Evolutionary conservation across 1,140 invertebrate genomes (phyloP).

Genomic region (Tetramorium parvispinum): DNA sequence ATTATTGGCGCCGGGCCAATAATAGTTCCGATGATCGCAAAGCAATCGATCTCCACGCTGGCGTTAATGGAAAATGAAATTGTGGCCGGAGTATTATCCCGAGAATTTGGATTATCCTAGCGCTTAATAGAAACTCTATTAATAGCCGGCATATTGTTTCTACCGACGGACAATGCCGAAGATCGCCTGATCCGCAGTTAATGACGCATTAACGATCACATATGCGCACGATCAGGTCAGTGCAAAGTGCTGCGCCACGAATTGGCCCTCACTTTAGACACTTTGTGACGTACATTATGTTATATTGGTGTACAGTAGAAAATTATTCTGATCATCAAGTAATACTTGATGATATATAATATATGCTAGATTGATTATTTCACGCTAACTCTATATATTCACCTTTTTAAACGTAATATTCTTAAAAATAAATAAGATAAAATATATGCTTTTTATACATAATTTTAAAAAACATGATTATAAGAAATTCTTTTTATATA

Average conservation of each 20-base stretch:
- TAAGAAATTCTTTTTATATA: background rate
- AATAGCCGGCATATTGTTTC: slow-evolving; percentile 71
- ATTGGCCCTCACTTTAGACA: slow-evolving; percentile 10
- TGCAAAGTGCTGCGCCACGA: slow-evolving; percentile 34
- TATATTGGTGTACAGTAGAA: background rate
- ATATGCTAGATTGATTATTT: background rate
- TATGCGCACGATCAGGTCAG: slow-evolving; percentile 11
- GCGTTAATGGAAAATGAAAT: slow-evolving; percentile 77
- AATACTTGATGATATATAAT: background rate
- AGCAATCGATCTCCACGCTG: slow-evolving; percentile 69
- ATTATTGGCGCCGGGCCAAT: slow-evolving; percentile 53
- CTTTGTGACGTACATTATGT: slow-evolving; percentile 13
- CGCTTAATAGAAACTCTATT: slow-evolving; percentile 73
- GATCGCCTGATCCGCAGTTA: slow-evolving; percentile 64
- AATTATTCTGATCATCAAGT: slow-evolving; percentile 5
- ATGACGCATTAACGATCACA: slow-evolving; percentile 52
- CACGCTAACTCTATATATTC: background rate
- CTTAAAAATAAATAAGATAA: background rate
- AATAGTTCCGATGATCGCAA: slow-evolving; percentile 64
- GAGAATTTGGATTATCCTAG: slow-evolving; percentile 73
- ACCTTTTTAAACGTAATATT: background rate
- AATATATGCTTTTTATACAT: background rate
- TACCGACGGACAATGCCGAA: slow-evolving; percentile 62
- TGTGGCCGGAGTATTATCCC: slow-evolving; percentile 71
- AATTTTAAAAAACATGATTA: background rate